phyloP scores from a whole-genome alignment of 2,888 invertebrate genomes.

The Atethmia centrago region DNA sequence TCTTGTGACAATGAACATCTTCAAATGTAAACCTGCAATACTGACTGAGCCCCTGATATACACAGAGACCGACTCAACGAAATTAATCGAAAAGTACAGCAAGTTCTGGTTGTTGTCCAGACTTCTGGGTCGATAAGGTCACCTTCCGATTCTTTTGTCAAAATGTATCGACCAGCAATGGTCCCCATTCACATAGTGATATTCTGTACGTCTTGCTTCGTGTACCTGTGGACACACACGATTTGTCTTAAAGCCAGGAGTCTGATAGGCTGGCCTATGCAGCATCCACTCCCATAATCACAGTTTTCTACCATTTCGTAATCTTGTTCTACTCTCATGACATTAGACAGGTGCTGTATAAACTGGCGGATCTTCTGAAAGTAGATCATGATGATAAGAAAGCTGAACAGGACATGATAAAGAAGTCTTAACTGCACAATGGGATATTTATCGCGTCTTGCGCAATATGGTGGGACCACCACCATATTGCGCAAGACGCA shows the following conservation, averaged over 20 bases:
- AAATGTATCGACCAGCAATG: constrained; percentile 30
- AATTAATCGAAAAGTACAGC: constrained; percentile 35
- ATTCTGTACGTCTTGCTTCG: constrained; percentile 33
- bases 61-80: constrained; percentile 20
- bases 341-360: constrained; percentile 27
- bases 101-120: constrained; percentile 49
- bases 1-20: constrained; percentile 19
- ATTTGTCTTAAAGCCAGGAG: constrained; percentile 27
- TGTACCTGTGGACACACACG: constrained; percentile 47
- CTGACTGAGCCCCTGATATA: not conserved
- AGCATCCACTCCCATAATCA: constrained; percentile 36
- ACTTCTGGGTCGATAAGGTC: constrained; percentile 43
- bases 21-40: constrained; percentile 1
- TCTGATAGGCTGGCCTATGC: constrained; percentile 43
- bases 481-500: constrained; percentile 41
- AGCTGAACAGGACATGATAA: constrained; percentile 45
- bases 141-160: constrained; percentile 31
- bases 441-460: constrained; percentile 47
- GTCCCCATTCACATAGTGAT: constrained; percentile 29
- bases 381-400: constrained; percentile 33
- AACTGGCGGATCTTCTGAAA: constrained; percentile 36
- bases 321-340: constrained; percentile 33
- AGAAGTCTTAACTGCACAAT: constrained; percentile 38
- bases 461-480: too few species aligned
- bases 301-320: constrained; percentile 42